These are phyloP conservation scores for Plemyria rubiginata DNA, from an alignment of 2,888 invertebrate genomes.

Conservation along the genomic window DNA sequence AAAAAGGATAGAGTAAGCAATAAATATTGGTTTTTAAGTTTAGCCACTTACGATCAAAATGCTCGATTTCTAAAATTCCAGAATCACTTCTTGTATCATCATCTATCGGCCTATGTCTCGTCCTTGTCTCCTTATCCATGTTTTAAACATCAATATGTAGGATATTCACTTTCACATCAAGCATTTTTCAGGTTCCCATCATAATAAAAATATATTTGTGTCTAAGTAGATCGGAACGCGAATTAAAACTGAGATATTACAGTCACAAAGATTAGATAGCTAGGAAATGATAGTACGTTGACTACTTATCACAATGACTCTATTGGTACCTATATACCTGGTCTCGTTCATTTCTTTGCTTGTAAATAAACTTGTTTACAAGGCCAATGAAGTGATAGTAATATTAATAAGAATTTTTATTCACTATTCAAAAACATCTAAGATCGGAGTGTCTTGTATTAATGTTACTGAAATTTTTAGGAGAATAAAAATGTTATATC, in stretches of 20 bases:
- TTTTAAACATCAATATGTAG: slow-evolving; percentile 37
- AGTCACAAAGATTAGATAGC: slow-evolving; percentile 74
- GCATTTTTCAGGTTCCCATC: slow-evolving; percentile 45
- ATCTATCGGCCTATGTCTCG: slow-evolving; percentile 71
- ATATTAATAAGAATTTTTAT: not conserved
- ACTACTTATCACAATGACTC: slow-evolving; percentile 67
- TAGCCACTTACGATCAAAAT: slow-evolving; percentile 61
- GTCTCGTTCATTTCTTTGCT: slow-evolving; percentile 49
- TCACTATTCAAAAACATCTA: not conserved
- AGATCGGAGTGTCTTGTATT: not conserved
- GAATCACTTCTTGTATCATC: slow-evolving; percentile 77
- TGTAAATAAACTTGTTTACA: slow-evolving; percentile 43
- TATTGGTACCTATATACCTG: slow-evolving; percentile 53
- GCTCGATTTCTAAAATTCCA: slow-evolving; percentile 62
- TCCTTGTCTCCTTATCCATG: slow-evolving; percentile 65
- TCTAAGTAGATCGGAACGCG: slow-evolving; percentile 60
- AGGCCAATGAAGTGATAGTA: slow-evolving; percentile 35
- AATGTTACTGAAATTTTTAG: not conserved
- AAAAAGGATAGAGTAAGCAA: slow-evolving; percentile 6
- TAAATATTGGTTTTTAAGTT: not conserved
- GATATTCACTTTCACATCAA: slow-evolving; percentile 46
- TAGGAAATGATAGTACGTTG: slow-evolving; percentile 60
- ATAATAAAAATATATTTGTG: slow-evolving; percentile 50
- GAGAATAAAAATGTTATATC: not conserved
- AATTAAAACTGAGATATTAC: slow-evolving; percentile 77